Conservation (phyloP, 2,797 vertebrate species). For the Acanthornis magna region DNA sequence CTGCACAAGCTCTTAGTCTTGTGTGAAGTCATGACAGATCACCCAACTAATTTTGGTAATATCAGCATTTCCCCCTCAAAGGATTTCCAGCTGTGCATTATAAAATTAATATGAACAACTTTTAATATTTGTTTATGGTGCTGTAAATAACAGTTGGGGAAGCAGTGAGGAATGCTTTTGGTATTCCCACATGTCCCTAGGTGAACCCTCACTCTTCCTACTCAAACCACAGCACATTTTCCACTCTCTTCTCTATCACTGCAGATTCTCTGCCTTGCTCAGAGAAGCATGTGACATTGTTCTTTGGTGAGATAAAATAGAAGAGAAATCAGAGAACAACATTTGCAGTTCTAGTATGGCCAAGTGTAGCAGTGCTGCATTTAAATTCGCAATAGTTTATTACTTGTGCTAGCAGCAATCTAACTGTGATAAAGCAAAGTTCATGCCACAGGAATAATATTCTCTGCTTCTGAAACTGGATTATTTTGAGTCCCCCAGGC, state of each 20-base stretch:
- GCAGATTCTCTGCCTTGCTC: neutral
- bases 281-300: neutral
- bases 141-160: neutral
- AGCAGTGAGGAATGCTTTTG: neutral
- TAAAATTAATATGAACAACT: neutral
- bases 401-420: neutral
- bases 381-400: neutral
- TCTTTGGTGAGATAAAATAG: neutral
- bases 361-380: neutral
- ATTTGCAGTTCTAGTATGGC: neutral
- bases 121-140: neutral
- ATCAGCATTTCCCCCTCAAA: neutral
- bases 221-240: neutral
- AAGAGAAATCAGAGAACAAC: neutral
- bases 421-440: neutral
- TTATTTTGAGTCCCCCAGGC: neutral
- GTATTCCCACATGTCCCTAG: neutral
- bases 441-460: neutral
- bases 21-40: neutral
- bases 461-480: neutral
- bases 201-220: neutral
- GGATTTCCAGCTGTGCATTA: neutral
- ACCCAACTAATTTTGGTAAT: neutral
- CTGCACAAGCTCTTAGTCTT: neutral
- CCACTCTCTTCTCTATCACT: neutral